Evolutionary conservation across 2,888 invertebrate genomes (phyloP), one percentile per base, ranked within the genome.

Genomic region (Buathra laborator): DNA sequence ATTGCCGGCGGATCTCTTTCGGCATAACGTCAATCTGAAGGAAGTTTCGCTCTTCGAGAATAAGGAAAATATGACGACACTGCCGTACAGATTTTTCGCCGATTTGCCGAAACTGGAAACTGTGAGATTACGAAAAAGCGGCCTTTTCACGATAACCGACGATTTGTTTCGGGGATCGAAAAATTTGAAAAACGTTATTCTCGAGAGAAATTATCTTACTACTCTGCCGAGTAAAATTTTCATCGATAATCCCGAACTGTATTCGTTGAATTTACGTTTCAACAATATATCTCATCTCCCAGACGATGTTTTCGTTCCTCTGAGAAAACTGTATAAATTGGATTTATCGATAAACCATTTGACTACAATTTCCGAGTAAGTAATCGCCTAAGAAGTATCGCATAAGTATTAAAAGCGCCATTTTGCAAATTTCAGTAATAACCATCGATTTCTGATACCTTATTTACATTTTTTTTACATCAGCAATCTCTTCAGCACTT

Each of bases 341-440:
- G 95, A 96, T 90, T 94, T 98, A 72, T 95, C 96, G 48, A 93
- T 95, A 83, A 98, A 98, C 93, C 94, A 94, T 29, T 92, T 97
- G 53, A 93, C 93, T 0, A 94, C 94, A 81, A 95, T 97, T 86
- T 94, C 95, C 84, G 94, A 94, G 96, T 96, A 93, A 94, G 95
- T 56, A 19, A 56, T 56, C 56, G 24, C 19, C 10, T 10, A 56
- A 10, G 19, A 12, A 24, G 24, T 24, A 9, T 19, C 24, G 24
- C n/a, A n/a, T n/a, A n/a, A n/a, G n/a, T n/a, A n/a, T n/a, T n/a
- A n/a, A n/a, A n/a, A n/a, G 37, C 37, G 24, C 12, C 24, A 24
- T 56, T 24, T 24, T 24, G 2, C 1, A 24, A 24, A 24, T 2
- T 24, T 24, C 2, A 24, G 0, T 3, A 9, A 56, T 12, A 29